Evolutionary conservation across 2,888 invertebrate species (phyloP), one percentile per base, ranked within the genome.

Genomic region (Dione vanillae): DNA sequence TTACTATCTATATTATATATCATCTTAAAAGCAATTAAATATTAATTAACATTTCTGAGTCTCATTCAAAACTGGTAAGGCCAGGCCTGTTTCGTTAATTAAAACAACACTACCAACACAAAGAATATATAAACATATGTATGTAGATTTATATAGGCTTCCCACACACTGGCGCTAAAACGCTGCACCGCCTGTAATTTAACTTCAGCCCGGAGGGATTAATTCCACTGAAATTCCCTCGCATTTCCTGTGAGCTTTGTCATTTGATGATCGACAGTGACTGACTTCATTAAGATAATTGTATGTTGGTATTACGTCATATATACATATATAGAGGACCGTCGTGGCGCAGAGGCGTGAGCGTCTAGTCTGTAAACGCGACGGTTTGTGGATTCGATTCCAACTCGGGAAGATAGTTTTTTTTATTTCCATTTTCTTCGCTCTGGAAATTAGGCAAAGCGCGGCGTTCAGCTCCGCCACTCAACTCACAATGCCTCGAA

Each of bases 121-220:
- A 7, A 56, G 37, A 14, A 56, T 5, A 59, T 43, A 59, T 41
- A 58, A 7, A 14, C 20, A 59, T 19, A 41, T 27, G 40, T 20
- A 20, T 14, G n/a, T 43, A 27, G 27, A 27, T 27, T 27, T 27
- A 27, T 27, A 59, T 40, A 61, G n/a, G 14, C 41, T 37, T 14
- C 19, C 37, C 20, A 19, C 40, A 40, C 64, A 40, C 19, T 49
- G 37, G 49, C 14, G 40, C 49, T 64, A 64, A 64, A 45, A 64
- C 19, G 37, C 14, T 51, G 64, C 64, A 64, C 47, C 19, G 64
- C 64, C 64, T 64, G 64, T 64, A 64, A 64, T 64, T 64, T 64
- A 64, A 64, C 49, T 49, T 49, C 37, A 49, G 37, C 49, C 64
- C 40, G 14, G n/a, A 64, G 49, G 64, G 49, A 64, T 64, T 64